Conservation (phyloP, 2,797 vertebrate genomes). For the Mus minutoides region DNA sequence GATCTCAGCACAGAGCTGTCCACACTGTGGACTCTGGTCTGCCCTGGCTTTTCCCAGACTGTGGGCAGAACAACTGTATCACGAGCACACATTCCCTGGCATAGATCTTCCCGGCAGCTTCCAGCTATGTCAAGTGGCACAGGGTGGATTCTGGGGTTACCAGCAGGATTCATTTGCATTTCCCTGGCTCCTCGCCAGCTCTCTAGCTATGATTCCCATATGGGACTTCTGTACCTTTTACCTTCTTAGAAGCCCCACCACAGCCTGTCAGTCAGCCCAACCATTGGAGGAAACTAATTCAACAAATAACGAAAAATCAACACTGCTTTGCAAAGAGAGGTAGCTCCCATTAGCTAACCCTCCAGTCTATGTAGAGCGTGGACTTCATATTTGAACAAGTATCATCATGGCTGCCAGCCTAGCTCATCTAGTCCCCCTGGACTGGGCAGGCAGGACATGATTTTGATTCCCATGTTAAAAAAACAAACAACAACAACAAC, state of each 20-base stretch:
- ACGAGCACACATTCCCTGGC: neutral
- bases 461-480: neutral
- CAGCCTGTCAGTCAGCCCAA: too few species aligned
- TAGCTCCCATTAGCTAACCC: neutral
- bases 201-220: neutral
- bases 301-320: neutral
- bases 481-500: neutral
- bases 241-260: neutral
- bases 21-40: constrained; percentile 30
- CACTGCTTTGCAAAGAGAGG: neutral
- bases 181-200: too few species aligned
- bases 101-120: neutral
- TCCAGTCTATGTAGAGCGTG: neutral
- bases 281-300: neutral
- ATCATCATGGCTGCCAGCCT: neutral
- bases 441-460: neutral
- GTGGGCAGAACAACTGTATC: neutral
- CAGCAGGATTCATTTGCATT: neutral
- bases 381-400: neutral
- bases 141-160: neutral
- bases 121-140: neutral
- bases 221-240: neutral
- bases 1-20: neutral
- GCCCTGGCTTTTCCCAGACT: neutral
- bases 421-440: neutral